Evolutionary conservation across 2,888 invertebrate genomes (phyloP), one percentile per base, ranked within the genome.

Genomic region (Macrophya alboannulata): DNA sequence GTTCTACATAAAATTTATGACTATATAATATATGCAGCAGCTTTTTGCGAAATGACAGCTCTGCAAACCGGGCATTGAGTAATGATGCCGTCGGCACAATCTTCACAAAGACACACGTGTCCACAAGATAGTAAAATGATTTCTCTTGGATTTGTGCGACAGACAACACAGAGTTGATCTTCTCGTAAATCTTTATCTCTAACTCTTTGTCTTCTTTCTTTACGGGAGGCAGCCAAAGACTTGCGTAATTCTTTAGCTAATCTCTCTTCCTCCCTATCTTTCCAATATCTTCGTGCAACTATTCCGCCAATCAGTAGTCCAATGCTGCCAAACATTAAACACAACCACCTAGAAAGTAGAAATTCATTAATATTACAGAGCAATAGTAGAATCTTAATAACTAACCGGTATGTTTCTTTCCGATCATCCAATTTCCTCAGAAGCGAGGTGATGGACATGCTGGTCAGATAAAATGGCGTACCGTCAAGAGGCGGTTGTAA

Each of bases 81-180:
- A 21, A 94, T 94, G 86, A 98, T 97, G 90, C 96, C 95, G 87
- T 96, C 96, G 1, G 95, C 93, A 92, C 98, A 98, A 92, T 98
- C 97, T 92, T 97, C 97, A 92, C 98, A 98, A 45, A 98, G 94
- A 90, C 98, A 98, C 8, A 98, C 97, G 92, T 98, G 98, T 0
- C 98, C 98, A 93, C 98, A 98, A 0, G 98, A 97, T 87, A 98
- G 93, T 84, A 98, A 94, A 89, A 98, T 97, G 65, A 98, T 96
- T 96, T 98, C 98, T 90, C 97, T 96, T 0, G 97, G 97, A 94
- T 98, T 97, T 85, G 95, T 95, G 59, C 97, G 95, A 93, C 98
- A 98, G n/a, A 98, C 97, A 37, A 98, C 97, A 91, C 98, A 98
- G 12, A 96, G 93, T 90, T 96, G 97, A 92, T 95, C 95, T 45